Base-by-base conservation (phyloP, 2,888 invertebrate species). In the Eustalomyia histrio region DNA sequence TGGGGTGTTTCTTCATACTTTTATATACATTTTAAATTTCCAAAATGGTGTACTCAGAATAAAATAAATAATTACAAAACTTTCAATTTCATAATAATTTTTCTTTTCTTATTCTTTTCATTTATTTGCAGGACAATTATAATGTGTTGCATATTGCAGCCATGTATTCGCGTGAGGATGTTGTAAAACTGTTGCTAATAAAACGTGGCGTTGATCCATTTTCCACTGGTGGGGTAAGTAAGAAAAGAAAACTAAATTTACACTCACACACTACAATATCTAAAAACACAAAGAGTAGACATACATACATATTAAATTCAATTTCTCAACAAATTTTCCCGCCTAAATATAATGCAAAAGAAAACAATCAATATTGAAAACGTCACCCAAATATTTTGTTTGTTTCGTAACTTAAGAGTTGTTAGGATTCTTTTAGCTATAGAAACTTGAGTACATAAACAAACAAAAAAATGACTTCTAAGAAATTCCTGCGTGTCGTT, bases 61-160 rank as follows among this genome's bases (percentile, higher is more conserved):
- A 29, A 29, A 6, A 29, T 43, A 14, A 68, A 43, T 57, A 57
- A 68, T 58, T 47, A 24, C 1, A 64, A 43, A 65, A 43, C 39
- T 64, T 71, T 71, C 58, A 47, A 67, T 63, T 74, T 75, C 21
- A 50, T 67, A 0, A 29, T 57, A 39, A 33, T 60, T 35, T 64
- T 57, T 53, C 50, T 21, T 24, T 53, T 35, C 0, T 47, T 55
- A 68, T 43, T 61, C n/a, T 43, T 85, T 87, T 29, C 29, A 65
- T 85, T 92, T n/a, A 65, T 85, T 29, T 92, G 24, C 93, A 99
- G 99, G 99, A 99, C 91, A 97, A 97, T 90, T 96, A 97, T 92
- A 98, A 97, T 91, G 97, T 95, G 39, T 93, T 98, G 69, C 99
- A 99, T 91, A 95, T 98, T 90, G 97, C 98, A 14, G 96, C 98